phyloP scores from a whole-genome alignment of 1,140 invertebrate species.

The Sinonovacula constricta region DNA sequence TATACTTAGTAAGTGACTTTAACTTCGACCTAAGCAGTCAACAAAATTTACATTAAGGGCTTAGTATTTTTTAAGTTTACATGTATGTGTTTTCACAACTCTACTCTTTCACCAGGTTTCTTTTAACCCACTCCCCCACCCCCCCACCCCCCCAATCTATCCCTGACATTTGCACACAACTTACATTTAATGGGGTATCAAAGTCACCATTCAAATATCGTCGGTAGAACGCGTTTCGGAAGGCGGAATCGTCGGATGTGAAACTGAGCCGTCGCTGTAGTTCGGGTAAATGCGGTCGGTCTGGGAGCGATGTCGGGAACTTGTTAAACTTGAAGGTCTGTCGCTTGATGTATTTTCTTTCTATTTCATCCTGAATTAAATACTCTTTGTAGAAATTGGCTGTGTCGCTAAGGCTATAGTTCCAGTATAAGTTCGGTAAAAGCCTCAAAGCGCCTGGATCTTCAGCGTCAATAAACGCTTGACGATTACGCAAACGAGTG shows the following conservation, averaged over 20 bases:
- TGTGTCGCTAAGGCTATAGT: slow-evolving; percentile 26
- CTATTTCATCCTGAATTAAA: slow-evolving; percentile 38
- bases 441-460: slow-evolving; percentile 10
- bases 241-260: background rate
- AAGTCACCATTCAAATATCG: background rate
- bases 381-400: slow-evolving; percentile 39
- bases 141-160: too few relatives aligned
- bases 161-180: background rate
- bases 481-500: background rate
- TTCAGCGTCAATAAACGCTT: background rate
- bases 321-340: background rate
- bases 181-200: background rate
- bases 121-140: too few relatives aligned
- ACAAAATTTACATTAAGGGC: too few relatives aligned
- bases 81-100: too few relatives aligned
- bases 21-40: too few relatives aligned
- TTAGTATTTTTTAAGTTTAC: too few relatives aligned
- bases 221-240: background rate
- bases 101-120: too few relatives aligned
- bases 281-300: background rate
- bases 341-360: background rate
- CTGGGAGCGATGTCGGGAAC: background rate
- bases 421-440: slow-evolving; percentile 19
- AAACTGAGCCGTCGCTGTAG: background rate
- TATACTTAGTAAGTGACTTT: too few relatives aligned